A percentile compares a stretch with the other conserved stretches of the same genome.
Conservation (phyloP, 53 echinoderm and acorn worm genomes). For the Zoroaster sp. region DNA sequence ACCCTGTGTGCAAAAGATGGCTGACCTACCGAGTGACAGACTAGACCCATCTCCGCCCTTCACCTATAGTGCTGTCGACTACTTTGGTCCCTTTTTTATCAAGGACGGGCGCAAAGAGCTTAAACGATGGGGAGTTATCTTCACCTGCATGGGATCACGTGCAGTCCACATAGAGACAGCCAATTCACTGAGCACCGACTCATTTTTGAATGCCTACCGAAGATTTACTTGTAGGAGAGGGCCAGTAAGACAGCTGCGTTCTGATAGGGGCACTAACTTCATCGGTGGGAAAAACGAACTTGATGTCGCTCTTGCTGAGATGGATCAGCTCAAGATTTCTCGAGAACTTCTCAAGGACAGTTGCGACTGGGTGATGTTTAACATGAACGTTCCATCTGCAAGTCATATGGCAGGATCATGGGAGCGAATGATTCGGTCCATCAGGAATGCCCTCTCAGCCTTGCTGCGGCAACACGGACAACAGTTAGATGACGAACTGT, state of each 20-base stretch:
- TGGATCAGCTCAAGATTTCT: neutral
- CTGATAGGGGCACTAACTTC: conserved; percentile 54
- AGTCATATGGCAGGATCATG: conserved; percentile 50
- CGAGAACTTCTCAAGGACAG: conserved; percentile 3
- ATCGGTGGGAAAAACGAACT: conserved; percentile 55
- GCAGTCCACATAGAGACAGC: conserved; percentile 59
- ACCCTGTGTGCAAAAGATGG: conserved; percentile 29
- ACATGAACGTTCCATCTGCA: conserved; percentile 27
- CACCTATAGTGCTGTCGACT: conserved; percentile 35
- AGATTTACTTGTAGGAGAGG: conserved; percentile 53
- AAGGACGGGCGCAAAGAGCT: conserved; percentile 38
- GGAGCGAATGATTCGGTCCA: conserved; percentile 28
- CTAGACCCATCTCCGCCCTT: conserved; percentile 36
- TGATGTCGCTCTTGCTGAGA: conserved; percentile 41
- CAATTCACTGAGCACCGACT: conserved; percentile 32
- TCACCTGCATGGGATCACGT: conserved; percentile 52
- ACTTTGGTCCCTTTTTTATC: conserved; percentile 31
- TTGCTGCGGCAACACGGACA: neutral
- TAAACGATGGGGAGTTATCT: conserved; percentile 29
- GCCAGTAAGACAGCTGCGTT: conserved; percentile 1
- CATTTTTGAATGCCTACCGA: conserved; percentile 53
- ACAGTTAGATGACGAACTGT: conserved; percentile 21
- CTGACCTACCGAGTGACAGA: conserved; percentile 29
- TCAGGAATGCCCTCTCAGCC: neutral
- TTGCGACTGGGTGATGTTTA: conserved; percentile 41